Conservation (phyloP, 2,113 vertebrate genomes). For the Dicaeum eximium region DNA sequence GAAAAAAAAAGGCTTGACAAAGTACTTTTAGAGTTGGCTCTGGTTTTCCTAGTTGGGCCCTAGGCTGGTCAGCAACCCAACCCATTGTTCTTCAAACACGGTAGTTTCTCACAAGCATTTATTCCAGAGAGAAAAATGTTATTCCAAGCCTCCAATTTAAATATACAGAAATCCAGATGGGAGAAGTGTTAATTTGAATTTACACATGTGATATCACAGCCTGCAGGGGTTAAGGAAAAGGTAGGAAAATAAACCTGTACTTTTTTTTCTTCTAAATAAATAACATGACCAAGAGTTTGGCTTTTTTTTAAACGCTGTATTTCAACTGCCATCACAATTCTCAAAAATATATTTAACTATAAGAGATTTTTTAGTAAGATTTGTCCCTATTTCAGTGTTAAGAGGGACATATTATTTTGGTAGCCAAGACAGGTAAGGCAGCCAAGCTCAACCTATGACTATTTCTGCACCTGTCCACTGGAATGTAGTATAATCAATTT, state of each 20-base stretch:
- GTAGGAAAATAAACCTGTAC: neutral
- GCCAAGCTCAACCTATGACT: neutral
- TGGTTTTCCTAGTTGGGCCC: neutral
- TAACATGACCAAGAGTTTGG: neutral
- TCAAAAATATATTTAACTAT: neutral
- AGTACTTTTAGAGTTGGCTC: neutral
- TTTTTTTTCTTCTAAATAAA: neutral
- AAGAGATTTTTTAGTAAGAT: neutral
- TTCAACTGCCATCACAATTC: neutral
- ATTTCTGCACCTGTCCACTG: neutral
- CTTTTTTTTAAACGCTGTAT: neutral
- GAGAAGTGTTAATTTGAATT: slow-evolving; percentile 25
- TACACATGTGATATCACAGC: neutral
- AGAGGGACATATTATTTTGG: neutral
- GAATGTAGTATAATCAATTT: neutral
- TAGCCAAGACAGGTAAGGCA: neutral
- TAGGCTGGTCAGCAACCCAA: neutral
- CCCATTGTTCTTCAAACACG: neutral
- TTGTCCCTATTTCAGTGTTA: neutral
- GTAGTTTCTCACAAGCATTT: neutral
- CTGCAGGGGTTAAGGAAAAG: neutral
- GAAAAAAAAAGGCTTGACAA: neutral
- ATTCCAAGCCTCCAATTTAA: neutral
- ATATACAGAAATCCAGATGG: slow-evolving; percentile 7
- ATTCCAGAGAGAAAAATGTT: neutral